Evolutionary conservation across 2,888 invertebrate species (phyloP), one percentile per base, ranked within the genome.

Genomic region (Cinara cedri): DNA sequence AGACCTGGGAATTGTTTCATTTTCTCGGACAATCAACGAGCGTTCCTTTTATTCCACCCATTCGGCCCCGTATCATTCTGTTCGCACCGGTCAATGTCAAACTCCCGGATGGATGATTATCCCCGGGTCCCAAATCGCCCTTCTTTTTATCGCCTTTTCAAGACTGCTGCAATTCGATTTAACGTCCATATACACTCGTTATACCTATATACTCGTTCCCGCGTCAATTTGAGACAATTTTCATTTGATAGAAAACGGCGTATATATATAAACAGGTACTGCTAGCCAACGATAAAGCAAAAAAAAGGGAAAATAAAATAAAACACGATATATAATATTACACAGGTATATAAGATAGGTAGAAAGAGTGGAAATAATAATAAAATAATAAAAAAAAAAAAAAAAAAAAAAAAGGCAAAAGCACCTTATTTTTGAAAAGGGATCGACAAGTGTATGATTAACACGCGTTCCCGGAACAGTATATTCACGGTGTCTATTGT

Each of bases 1-100:
- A 83, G 83, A 82, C 83, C 82, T 82, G 83, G 83, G 83, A 83
- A 83, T 83, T 83, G 83, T 83, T 83, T 83, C 83, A 83, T 83
- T 83, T 83, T 83, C 82, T 82, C 81, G 74, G 82, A 82, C 83
- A 83, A 83, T 83, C 83, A 83, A 83, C 83, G 78, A 78, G 70
- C 70, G 68, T 62, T 78, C 78, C 70, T 78, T 78, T 78, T 78
- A 78, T 76, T 70, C 70, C 78, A 70, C 78, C 34, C 78, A 51
- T 70, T 66, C 76, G 11, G 68, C 46, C 76, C 54, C 46, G 55
- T 57, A 34, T 34, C 34, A 6, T 51, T 55, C 49, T 66, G 76
- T 60, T 78, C 68, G 70, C 70, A 78, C 78, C 78, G 78, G 78
- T 78, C 78, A 78, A 78, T 51, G 78, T 78, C 78, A 78, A 78